Percentiles rank a stretch among this genome's conserved stretches.
These are phyloP conservation scores for Microctenopoma stevenorrisi DNA, from an alignment of 2,797 vertebrate genomes.

Conservation along the genomic window DNA sequence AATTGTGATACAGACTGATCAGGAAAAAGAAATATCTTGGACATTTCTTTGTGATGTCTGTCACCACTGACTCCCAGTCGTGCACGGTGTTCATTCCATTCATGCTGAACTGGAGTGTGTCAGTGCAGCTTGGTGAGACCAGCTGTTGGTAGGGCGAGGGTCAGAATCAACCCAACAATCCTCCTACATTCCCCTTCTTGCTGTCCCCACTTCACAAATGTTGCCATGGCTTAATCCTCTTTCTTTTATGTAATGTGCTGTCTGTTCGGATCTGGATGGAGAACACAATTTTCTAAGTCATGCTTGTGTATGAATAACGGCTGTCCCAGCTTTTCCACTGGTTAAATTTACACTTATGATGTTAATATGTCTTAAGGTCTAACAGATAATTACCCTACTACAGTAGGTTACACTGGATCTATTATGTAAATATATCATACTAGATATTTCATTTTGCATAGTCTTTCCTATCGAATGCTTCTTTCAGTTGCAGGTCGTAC, in stretches of 20 bases:
- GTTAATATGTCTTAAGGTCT: not conserved
- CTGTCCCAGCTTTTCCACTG: not conserved
- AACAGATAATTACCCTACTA: not conserved
- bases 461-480: too few species aligned
- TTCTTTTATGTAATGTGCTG: slow-evolving; percentile 53
- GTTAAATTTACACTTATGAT: not conserved
- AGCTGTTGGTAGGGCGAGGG: slow-evolving; percentile 58
- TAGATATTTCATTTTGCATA: too few species aligned
- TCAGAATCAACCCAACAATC: slow-evolving; percentile 40
- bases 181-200: slow-evolving; percentile 52
- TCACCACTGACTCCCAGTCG: slow-evolving; percentile 23
- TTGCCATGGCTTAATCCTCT: slow-evolving; percentile 48
- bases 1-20: slow-evolving; percentile 6
- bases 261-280: slow-evolving; percentile 40
- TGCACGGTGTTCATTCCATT: slow-evolving; percentile 27
- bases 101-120: slow-evolving; percentile 18
- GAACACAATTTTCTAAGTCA: slow-evolving; percentile 17
- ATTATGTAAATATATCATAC: not conserved
- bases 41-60: slow-evolving; percentile 20
- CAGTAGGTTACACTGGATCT: not conserved
- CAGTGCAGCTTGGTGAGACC: slow-evolving; percentile 40
- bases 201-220: slow-evolving; percentile 39
- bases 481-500: too few species aligned
- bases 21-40: slow-evolving; percentile 21
- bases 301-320: not conserved